phyloP scores from a whole-genome alignment of 2,797 vertebrate genomes.

The Steatocranus sp. region DNA sequence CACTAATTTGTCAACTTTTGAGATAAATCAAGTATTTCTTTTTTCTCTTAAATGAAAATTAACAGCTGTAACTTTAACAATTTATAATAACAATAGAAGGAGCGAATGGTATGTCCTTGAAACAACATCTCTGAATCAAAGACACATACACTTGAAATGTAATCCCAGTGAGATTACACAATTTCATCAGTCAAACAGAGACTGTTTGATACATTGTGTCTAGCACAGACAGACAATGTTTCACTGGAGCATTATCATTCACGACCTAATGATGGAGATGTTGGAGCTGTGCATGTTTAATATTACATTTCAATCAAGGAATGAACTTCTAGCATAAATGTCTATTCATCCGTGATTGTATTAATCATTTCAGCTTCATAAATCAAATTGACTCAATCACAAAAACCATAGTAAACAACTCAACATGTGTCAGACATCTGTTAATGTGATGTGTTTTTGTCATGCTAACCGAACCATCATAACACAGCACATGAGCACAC shows the following conservation, averaged over 20 bases:
- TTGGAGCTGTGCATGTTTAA: background rate
- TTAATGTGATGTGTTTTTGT: background rate
- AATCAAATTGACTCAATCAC: background rate
- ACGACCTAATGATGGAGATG: background rate
- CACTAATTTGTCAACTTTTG: background rate
- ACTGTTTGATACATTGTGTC: background rate
- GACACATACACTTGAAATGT: background rate
- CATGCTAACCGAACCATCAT: background rate
- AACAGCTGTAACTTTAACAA: background rate
- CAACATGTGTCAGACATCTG: background rate
- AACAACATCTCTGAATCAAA: background rate
- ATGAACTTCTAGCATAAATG: background rate
- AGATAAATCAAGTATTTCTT: background rate
- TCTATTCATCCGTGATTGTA: background rate
- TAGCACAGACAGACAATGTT: background rate
- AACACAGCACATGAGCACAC: background rate
- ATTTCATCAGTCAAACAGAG: background rate
- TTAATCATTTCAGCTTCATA: background rate
- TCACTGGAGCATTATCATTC: background rate
- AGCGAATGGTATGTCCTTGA: background rate
- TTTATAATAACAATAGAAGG: background rate
- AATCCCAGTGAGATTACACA: background rate
- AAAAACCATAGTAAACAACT: background rate
- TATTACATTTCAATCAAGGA: background rate
- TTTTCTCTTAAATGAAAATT: background rate